These are phyloP conservation scores for Drosophila bocki DNA, from an alignment of 1,140 invertebrate genomes.

Conservation along the genomic window DNA sequence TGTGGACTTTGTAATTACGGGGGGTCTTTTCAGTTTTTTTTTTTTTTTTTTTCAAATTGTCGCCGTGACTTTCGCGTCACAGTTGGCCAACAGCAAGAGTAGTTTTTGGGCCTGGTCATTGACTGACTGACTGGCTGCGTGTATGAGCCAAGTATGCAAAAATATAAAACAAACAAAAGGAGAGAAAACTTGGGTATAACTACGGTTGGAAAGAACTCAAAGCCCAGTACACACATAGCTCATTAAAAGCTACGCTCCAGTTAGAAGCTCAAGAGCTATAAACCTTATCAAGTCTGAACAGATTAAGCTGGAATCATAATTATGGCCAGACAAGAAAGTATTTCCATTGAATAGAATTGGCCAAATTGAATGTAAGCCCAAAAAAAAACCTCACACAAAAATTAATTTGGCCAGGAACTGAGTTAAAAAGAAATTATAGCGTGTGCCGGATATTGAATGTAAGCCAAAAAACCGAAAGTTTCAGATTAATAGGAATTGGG, in stretches of 20 bases:
- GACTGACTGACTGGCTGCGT: conserved; percentile 13
- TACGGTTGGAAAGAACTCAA: conserved; percentile 31
- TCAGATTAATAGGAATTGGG: conserved; percentile 23
- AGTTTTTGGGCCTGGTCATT: conserved; percentile 33
- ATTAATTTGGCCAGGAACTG: conserved; percentile 22
- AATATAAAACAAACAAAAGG: conserved; percentile 20
- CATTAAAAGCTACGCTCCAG: conserved; percentile 74
- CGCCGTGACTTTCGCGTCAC: conserved; percentile 76
- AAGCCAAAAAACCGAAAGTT: conserved; percentile 35
- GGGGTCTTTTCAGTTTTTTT: conserved; percentile 9
- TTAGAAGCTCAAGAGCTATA: conserved; percentile 51
- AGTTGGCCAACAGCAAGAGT: conserved; percentile 59
- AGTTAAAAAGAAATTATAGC: conserved; percentile 25
- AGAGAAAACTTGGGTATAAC: conserved; percentile 28
- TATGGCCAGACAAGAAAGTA: conserved; percentile 29
- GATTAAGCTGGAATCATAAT: conserved; percentile 51
- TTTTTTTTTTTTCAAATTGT: conserved; percentile 46
- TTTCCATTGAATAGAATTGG: conserved; percentile 48
- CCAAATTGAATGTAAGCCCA: conserved; percentile 18
- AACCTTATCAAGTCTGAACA: conserved; percentile 42
- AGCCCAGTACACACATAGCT: conserved; percentile 19
- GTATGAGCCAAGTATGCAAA: conserved; percentile 28
- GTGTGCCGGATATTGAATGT: conserved; percentile 46
- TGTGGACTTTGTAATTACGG: conserved; percentile 53
- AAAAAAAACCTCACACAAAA: conserved; percentile 2